These are phyloP conservation scores for Andrena trimmerana DNA, from an alignment of 2,888 invertebrate genomes.

Conservation along the genomic window DNA sequence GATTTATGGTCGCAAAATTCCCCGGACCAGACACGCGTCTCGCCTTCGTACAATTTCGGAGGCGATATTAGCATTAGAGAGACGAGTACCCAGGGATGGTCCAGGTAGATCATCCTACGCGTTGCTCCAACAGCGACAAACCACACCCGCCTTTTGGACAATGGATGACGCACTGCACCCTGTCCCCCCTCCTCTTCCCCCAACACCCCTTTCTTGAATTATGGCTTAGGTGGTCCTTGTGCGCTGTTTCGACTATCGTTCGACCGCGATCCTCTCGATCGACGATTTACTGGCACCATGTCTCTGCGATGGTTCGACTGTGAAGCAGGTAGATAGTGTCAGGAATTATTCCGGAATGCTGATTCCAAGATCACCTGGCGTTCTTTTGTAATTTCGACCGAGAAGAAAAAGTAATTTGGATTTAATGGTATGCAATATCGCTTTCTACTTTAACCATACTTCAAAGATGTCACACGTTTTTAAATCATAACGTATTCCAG, in stretches of 20 bases:
- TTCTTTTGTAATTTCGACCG: not conserved
- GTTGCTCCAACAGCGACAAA: constrained; percentile 80
- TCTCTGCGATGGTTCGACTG: constrained; percentile 52
- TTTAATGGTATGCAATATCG: not conserved
- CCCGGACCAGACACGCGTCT: constrained; percentile 64
- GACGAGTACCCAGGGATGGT: constrained; percentile 65
- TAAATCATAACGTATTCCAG: too few species aligned
- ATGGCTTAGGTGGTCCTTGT: constrained; percentile 75
- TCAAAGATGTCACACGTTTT: too few species aligned
- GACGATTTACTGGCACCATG: constrained; percentile 42
- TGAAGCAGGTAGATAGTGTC: constrained; percentile 46
- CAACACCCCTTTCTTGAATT: constrained; percentile 75
- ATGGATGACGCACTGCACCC: constrained; percentile 80
- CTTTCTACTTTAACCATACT: too few species aligned
- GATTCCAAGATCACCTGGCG: not conserved
- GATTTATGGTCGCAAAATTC: constrained; percentile 71
- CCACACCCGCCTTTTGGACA: constrained; percentile 80
- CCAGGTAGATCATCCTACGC: constrained; percentile 83
- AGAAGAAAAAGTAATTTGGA: not conserved
- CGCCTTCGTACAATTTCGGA: constrained; percentile 74
- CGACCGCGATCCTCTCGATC: constrained; percentile 69
- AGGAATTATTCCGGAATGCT: not conserved
- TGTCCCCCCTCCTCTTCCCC: constrained; percentile 60
- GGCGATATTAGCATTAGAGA: constrained; percentile 76
- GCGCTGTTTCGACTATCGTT: constrained; percentile 76